Conservation (phyloP, 2,888 invertebrate species). For the Acheta domesticus region DNA sequence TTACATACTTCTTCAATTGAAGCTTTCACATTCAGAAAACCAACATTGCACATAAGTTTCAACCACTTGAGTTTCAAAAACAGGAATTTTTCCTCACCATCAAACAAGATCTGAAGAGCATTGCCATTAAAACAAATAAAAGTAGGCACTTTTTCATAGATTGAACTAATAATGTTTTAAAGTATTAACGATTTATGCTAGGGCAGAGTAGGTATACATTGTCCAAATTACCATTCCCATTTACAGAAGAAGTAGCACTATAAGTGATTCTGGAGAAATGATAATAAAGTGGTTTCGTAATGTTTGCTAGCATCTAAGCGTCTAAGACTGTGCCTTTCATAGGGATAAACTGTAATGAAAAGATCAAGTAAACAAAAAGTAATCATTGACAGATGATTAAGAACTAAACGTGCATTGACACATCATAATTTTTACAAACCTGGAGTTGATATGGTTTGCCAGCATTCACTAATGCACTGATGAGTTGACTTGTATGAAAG, state of each 20-base stretch:
- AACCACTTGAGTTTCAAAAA: neutral
- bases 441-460: constrained; percentile 95
- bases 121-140: too few species aligned
- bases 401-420: too few species aligned
- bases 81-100: neutral
- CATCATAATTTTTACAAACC: constrained; percentile 46
- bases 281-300: constrained; percentile 90
- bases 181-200: too few species aligned
- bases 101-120: neutral
- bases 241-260: constrained; percentile 43
- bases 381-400: neutral
- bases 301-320: constrained; percentile 93
- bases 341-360: constrained; percentile 72
- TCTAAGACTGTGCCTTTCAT: constrained; percentile 92
- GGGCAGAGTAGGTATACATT: too few species aligned
- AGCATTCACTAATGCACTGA: constrained; percentile 84
- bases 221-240: neutral
- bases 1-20: neutral
- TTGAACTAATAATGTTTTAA: too few species aligned
- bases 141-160: too few species aligned
- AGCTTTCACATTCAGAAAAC: constrained; percentile 6
- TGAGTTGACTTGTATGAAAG: constrained; percentile 87
- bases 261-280: constrained; percentile 82
- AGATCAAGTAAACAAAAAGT: constrained; percentile 20
- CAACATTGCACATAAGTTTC: neutral